Evolutionary conservation across 2,888 invertebrate species (phyloP), one percentile per base, ranked within the genome.

Genomic region (Odontomyia ornata): DNA sequence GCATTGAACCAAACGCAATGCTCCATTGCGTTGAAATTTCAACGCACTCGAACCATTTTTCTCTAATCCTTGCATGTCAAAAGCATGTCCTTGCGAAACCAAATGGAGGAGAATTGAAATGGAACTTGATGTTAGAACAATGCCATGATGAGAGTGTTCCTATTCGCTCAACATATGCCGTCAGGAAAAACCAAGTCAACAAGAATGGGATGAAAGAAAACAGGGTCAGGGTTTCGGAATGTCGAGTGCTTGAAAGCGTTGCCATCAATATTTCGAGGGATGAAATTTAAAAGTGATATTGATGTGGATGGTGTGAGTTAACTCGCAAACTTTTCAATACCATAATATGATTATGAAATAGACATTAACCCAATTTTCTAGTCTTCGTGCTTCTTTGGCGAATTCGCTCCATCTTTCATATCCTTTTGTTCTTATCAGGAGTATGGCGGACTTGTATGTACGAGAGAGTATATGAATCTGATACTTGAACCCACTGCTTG

Each of bases 321-420:
- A 67, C 57, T 30, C 23, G 52, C 23, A 60, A 62, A 67, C 69
- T 64, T 64, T 64, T 77, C 36, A 62, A 72, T 71, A 56, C 69
- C 60, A 28, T 77, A 76, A 77, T 77, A 43, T 72, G 64, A 76
- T 76, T 77, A 72, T 47, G 71, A 43, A 52, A 57, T 47, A 76
- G 30, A 77, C 76, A 71, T 71, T 77, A 77, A 76, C 77, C 77
- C 72, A 77, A 77, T 76, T 77, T 36, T 67, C 18, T n/a, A 60
- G 75, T 25, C 25, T 65, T 76, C 75, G 18, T 43, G 46, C 28
- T 36, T 15, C 60, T 11, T 60, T 52, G 52, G 52, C 52, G 4
- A 52, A 4, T 4, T 52, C 18, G 15, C 15, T 13, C 13, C 52
- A 13, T 52, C 52, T 15, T 52, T 15, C 36, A 18, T n/a, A 15